Evolutionary conservation across 2,797 vertebrate genomes (phyloP), one percentile per base, ranked within the genome.

Genomic region (Clangula hyemalis): DNA sequence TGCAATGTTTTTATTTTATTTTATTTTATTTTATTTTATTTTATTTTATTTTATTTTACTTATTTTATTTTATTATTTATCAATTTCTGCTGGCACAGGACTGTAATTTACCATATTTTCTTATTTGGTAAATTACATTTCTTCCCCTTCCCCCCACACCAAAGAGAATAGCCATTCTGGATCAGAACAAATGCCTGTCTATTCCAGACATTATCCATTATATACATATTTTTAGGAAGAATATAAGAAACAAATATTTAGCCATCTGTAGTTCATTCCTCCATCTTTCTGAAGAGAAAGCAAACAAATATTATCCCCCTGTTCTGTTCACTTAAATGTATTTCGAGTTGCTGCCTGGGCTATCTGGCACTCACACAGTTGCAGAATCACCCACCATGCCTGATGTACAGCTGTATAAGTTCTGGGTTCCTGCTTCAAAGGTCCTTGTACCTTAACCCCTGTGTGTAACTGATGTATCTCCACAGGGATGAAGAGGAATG

Each of bases 361-460:
- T 25, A 17, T 28, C 27, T 60, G 17, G 16, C 36, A 18, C 21
- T 86, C 69, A 54, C 13, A 13, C 73, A 39, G 16, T 30, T 79
- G 12, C 38, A 51, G 54, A 18, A 19, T 54, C 57, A 56, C 21
- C 13, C 21, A 6, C 1, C 3, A 5, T 41, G 32, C 24, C 39
- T 32, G 45, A 4, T 5, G 27, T 28, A 21, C 5, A 1, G 3
- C 25, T 34, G 1, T 28, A 7, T 0, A 39, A 54, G 6, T 49
- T 49, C 30, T 38, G 10, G 41, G 16, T 10, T 88, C 24, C 76
- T 91, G 22, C 15, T 77, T n/a, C 20, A 61, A 53, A 68, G 22
- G 22, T 87, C 13, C 43, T 61, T 71, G 39, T 25, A 54, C 45
- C 22, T 76, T 39, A 64, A 70, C 1, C 24, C 73, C 27, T 77